Base-by-base conservation (phyloP, 1,140 invertebrate species). In the Thalassaphorura encarpata region DNA sequence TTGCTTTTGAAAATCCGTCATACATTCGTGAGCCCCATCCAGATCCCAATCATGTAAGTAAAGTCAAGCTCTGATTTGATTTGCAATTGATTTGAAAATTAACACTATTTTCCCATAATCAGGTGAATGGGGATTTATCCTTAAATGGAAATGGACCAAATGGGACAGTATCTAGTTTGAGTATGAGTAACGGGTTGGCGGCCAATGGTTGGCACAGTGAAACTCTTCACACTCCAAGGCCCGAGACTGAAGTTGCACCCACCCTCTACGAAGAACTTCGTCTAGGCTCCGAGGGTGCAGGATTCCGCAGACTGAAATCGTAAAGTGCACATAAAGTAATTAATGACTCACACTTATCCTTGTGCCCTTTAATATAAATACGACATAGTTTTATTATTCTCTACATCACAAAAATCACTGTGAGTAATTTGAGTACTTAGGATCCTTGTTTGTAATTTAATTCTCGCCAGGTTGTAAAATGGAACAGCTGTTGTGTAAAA, bases 1-100 rank as follows among this genome's bases (percentile, higher is more conserved):
- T 88, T 46, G 84, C 85, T 3, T 89, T 89, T 69, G 85, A 87
- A 69, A 89, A 89, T 73, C 85, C 85, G 1, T 86, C 83, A 64
- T 89, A 89, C 69, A 76, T 87, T 51, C 75, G 84, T 57, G 85
- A 84, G 26, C 76, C 83, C 33, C 81, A 82, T 69, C 78, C 81
- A 71, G 83, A 85, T 63, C 78, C 80, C 65, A 76, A 80, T 53
- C 77, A 83, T 72, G 82, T 84, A 75, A 74, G 74, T 45, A 28
- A 53, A 52, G 16, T 8, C 13, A 50, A 55, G 4, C 53, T 5
- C 5, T 27, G 11, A 23, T 21, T 48, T 19, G 26, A 48, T 27
- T 23, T 24, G 8, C 5, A 18, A 18, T 27, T 27, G 23, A 6
- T 6, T 29, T 48, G 13, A 11, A 11, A 43, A 43, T 8, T 43